Evolutionary conservation across 2,888 invertebrate species (phyloP), one percentile per base, ranked within the genome.

Genomic region (Lithophane ornitopus): DNA sequence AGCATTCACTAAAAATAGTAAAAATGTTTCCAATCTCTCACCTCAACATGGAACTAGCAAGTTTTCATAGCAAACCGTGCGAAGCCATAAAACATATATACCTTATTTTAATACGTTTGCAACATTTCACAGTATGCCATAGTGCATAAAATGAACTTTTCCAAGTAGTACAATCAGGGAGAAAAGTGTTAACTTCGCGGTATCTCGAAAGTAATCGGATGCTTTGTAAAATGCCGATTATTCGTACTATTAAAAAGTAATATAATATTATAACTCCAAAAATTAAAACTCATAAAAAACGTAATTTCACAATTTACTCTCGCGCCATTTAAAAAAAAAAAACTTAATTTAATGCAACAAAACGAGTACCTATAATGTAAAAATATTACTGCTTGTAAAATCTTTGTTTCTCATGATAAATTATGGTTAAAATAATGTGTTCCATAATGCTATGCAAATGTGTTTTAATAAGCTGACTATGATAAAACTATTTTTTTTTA

Each of bases 381-480:
- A 34, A 52, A 67, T 46, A 3, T 16, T 2, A 6, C 34, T 34
- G 11, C 11, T 54, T 6, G 2, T 34, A 34, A 22, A 39, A 58
- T 3, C 2, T 19, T 67, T 4, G 22, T 19, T 56, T 56, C 3
- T 7, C 11, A 1, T n/a, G 16, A 34, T 54, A 34, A 22, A 54
- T 34, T 7, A 70, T 70, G n/a, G 0, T 34, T 3, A 14, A 46
- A 68, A 39, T 34, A 44, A 46, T 16, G 0, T 52, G 3, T 39
- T 22, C 26, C 14, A 22, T 16, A 63, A 49, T 63, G 19, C 16
- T 39, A 49, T 62, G 62, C 54, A 63, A 62, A 68, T 76, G 9
- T 65, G 6, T 49, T 41, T 12, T 59, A 77, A 77, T 59, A 77
- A 77, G 71, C 56, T 79, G 61, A 70, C 49, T 16, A 34, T 72